phyloP scores from a whole-genome alignment of 2,113 vertebrate species.

The Pimephales promelas region DNA sequence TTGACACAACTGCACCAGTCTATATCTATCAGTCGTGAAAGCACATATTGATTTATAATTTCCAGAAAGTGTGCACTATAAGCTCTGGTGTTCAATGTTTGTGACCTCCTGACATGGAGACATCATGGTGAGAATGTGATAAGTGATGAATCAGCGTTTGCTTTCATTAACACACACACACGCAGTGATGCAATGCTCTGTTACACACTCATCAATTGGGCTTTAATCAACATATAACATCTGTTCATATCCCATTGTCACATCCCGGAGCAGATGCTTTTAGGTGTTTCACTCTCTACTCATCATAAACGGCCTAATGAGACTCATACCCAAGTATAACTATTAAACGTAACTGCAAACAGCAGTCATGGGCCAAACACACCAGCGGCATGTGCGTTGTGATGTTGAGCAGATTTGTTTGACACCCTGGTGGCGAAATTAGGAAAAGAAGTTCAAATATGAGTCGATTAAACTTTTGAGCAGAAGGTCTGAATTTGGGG shows the following conservation, averaged over 20 bases:
- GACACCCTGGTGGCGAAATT: background rate
- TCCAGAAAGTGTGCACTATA: background rate
- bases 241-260: conserved; percentile 58
- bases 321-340: conserved; percentile 7
- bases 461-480: background rate
- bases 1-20: background rate
- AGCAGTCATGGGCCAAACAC: background rate
- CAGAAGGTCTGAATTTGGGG: background rate
- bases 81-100: background rate
- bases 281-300: background rate
- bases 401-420: background rate
- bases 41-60: background rate
- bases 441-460: background rate
- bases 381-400: background rate
- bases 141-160: background rate
- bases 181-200: background rate
- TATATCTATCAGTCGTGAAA: background rate
- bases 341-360: conserved; percentile 6
- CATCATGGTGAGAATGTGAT: background rate
- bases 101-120: background rate
- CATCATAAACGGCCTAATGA: background rate
- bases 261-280: conserved; percentile 59
- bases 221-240: conserved; percentile 64
- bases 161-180: background rate
- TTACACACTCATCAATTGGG: conserved; percentile 7